Evolutionary conservation across 2,797 vertebrate species (phyloP).

Genomic region (Protosalanx chinensis): DNA sequence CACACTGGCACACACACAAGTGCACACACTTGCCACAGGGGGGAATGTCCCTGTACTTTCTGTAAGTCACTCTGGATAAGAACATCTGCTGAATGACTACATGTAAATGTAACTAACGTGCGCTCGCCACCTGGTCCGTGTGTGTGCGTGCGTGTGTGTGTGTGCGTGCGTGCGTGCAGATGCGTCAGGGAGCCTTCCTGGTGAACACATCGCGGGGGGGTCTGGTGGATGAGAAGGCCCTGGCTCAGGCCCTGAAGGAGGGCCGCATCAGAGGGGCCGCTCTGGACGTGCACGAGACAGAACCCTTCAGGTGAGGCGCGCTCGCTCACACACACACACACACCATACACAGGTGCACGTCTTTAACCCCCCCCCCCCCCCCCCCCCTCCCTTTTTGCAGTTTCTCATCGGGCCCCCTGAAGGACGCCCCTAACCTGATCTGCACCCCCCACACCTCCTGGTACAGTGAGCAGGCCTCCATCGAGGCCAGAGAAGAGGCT

Average conservation of each 20-base stretch:
- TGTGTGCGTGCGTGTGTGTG: slow-evolving; percentile 6
- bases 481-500: slow-evolving; percentile 86
- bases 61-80: no score
- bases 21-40: slow-evolving; percentile 58
- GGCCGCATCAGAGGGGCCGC: slow-evolving; percentile 88
- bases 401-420: slow-evolving; percentile 85
- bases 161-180: slow-evolving; percentile 60
- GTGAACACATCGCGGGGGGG: slow-evolving; percentile 88
- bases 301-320: slow-evolving; percentile 70
- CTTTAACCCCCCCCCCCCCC: background rate
- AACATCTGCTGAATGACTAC: no score
- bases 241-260: slow-evolving; percentile 87
- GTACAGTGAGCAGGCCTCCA: slow-evolving; percentile 89
- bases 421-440: slow-evolving; percentile 87
- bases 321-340: background rate
- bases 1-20: background rate
- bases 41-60: no score
- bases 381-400: slow-evolving; percentile 47
- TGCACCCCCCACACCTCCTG: slow-evolving; percentile 89
- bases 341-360: background rate
- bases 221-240: slow-evolving; percentile 85
- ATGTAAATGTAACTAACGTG: background rate
- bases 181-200: slow-evolving; percentile 88
- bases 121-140: background rate
- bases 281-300: slow-evolving; percentile 85